Conservation (phyloP, 2,888 invertebrate genomes). For the Brenthis daphne region DNA sequence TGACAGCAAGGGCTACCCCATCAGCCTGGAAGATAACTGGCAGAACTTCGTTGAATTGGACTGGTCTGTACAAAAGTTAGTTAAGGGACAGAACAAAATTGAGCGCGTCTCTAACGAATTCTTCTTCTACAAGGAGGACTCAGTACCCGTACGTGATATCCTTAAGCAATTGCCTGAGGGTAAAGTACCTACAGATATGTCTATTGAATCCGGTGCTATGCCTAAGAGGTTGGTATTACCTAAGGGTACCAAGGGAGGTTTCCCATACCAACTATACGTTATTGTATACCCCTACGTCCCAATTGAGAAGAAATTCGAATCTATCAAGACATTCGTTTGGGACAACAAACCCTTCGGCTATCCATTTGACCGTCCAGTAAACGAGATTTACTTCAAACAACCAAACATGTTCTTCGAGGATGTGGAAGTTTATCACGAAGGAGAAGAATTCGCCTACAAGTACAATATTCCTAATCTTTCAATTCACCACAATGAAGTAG, state of each 20-base stretch:
- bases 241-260: constrained; percentile 86
- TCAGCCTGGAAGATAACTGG: constrained; percentile 80
- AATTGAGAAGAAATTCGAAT: constrained; percentile 55
- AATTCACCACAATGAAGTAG: constrained; percentile 46
- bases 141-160: constrained; percentile 82
- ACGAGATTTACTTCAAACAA: constrained; percentile 69
- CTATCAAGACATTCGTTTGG: constrained; percentile 53
- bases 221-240: constrained; percentile 88
- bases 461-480: constrained; percentile 49
- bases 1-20: constrained; percentile 78
- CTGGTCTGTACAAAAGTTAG: constrained; percentile 81
- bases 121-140: constrained; percentile 83
- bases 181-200: constrained; percentile 77
- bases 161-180: constrained; percentile 81
- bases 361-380: constrained; percentile 82
- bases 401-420: constrained; percentile 84
- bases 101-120: constrained; percentile 85
- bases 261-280: constrained; percentile 85
- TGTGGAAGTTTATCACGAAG: constrained; percentile 78
- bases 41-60: constrained; percentile 84
- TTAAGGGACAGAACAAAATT: constrained; percentile 84
- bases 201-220: constrained; percentile 81
- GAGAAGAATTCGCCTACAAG: constrained; percentile 58
- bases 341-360: constrained; percentile 81
- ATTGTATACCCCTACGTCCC: constrained; percentile 81